phyloP scores from a whole-genome alignment of 2,797 vertebrate species.

The Cynopterus sphinx region DNA sequence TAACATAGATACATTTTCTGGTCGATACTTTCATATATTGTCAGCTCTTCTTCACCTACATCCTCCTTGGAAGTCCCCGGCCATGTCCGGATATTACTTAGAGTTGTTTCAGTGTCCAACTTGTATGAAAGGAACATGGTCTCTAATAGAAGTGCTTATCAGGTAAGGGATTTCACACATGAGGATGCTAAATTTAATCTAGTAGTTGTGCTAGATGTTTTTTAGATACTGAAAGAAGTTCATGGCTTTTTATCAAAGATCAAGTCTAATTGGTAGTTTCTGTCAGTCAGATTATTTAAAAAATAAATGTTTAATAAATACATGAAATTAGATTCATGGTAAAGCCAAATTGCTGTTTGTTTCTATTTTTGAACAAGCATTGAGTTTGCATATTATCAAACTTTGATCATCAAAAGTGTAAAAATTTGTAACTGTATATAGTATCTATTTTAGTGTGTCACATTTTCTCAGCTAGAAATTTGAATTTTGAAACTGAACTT shows the following conservation, averaged over 20 bases:
- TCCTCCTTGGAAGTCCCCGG: conserved; percentile 90
- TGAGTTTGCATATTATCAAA: not conserved
- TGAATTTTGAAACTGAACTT: conserved; percentile 42
- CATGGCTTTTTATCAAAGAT: not conserved
- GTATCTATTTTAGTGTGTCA: not conserved
- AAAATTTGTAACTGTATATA: not conserved
- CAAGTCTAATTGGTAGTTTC: not conserved
- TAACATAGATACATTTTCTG: conserved; percentile 83
- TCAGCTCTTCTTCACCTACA: conserved; percentile 86
- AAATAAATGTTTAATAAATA: not conserved
- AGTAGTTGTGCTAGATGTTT: not conserved
- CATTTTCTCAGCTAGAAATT: conserved; percentile 43
- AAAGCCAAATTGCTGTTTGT: not conserved
- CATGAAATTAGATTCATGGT: not conserved
- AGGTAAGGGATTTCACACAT: conserved; percentile 80
- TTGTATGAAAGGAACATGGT: conserved; percentile 86
- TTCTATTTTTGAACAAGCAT: not conserved
- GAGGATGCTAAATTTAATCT: not conserved
- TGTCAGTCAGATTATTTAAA: not conserved
- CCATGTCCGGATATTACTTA: conserved; percentile 87
- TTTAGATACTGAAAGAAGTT: not conserved
- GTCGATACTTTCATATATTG: conserved; percentile 86
- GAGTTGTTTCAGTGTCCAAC: conserved; percentile 89
- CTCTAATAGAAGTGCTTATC: conserved; percentile 84
- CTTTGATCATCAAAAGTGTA: conserved; percentile 3